Evolutionary conservation across 2,113 vertebrate species (phyloP), one percentile per base, ranked within the genome.

Genomic region (Chrysochloris asiatica): DNA sequence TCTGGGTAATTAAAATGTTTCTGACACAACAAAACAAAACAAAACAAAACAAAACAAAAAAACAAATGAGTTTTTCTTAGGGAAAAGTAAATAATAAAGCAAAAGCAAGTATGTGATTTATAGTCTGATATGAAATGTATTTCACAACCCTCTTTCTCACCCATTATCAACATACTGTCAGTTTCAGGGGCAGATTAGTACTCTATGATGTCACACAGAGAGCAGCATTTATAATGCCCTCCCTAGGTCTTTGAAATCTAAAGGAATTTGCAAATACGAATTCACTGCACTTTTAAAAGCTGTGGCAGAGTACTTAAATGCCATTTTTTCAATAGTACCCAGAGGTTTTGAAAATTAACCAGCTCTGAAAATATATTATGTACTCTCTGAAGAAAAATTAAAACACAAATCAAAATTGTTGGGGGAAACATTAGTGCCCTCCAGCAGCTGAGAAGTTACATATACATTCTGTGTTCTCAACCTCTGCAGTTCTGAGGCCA

Each of bases 381-480:
- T 79, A 45, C 28, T 83, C 69, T 78, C 48, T 33, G 48, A 82
- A 93, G 73, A 63, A 89, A 95, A 92, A 92, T 78, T 90, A 93
- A 95, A 88, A 89, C 65, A 93, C 59, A 79, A 90, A 88, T 93
- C 82, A 88, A 86, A 88, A 65, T 83, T 75, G 89, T 38, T 76
- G 45, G 54, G 77, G 50, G 65, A 87, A 90, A 86, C 54, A 59
- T 90, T 45, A 79, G 50, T 92, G 38, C 75, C 83, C 43, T 88
- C 76, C 76, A 79, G 76, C 14, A 83, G 80, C 77, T 19, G 5
- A 65, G 72, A 54, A 83, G 4, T 36, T 14, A 43, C 38, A 89
- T 50, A 50, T 17, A n/a, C 3, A 21, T 22, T 28, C 81, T 52
- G 8, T 13, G 48, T 11, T 79, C 54, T 71, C 17, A 30, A 30